Evolutionary conservation across 2,888 invertebrate species (phyloP).

Genomic region (Melanostoma scalare): DNA sequence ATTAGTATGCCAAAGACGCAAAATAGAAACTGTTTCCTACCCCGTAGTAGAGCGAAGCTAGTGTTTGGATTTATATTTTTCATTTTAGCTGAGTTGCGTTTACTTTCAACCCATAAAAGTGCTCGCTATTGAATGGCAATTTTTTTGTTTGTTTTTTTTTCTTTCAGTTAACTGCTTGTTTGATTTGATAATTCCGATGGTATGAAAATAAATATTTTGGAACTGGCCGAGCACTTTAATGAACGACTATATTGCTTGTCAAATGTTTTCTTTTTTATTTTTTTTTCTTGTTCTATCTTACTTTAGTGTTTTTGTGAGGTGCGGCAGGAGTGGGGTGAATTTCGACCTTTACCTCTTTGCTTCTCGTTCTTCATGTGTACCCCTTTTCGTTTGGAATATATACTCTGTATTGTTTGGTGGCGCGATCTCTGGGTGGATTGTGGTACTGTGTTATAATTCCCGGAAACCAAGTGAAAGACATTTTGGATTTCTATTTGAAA

Average conservation of each 20-base stretch:
- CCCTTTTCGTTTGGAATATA: constrained; percentile 2
- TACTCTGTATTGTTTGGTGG: constrained; percentile 21
- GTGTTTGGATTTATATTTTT: constrained; percentile 26
- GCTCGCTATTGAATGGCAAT: constrained; percentile 1
- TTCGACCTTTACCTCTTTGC: constrained; percentile 55
- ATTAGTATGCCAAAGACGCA: constrained; percentile 47
- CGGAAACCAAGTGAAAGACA: constrained; percentile 1
- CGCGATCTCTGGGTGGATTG: constrained; percentile 47
- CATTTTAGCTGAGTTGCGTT: constrained; percentile 28
- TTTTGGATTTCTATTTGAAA: constrained; percentile 33
- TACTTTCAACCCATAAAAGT: constrained; percentile 61
- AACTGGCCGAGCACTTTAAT: constrained; percentile 5
- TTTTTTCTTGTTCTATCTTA: constrained; percentile 18
- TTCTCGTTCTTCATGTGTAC: constrained; percentile 18
- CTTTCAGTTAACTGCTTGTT: neutral
- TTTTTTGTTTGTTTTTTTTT: neutral
- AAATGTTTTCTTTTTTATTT: constrained; percentile 20
- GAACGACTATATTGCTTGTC: constrained; percentile 16
- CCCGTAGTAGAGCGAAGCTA: constrained; percentile 23
- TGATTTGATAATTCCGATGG: constrained; percentile 13
- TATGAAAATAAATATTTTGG: constrained; percentile 26
- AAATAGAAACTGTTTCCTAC: constrained; percentile 38
- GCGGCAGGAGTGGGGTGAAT: constrained; percentile 59
- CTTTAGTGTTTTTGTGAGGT: constrained; percentile 46
- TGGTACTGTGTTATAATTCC: constrained; percentile 40